Base-by-base conservation (phyloP, 2,113 vertebrate species). In the Nyctereutes procyonoides region DNA sequence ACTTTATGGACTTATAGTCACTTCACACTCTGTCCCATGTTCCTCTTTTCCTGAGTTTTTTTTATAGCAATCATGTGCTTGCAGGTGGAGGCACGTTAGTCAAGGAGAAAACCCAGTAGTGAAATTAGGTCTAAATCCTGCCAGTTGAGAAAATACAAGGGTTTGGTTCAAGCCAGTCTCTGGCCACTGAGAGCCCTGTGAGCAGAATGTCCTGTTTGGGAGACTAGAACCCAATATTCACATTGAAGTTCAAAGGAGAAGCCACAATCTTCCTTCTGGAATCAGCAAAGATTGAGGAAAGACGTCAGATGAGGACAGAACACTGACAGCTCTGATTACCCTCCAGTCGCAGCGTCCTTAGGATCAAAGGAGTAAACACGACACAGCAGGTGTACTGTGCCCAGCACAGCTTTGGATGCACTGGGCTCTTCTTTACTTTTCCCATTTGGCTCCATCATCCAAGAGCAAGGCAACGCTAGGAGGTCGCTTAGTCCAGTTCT, bases 171-270 rank as follows among this genome's bases (percentile, higher is more conserved):
- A 55, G 22, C 53, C 56, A 0, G 30, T 93, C 28, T 48, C 60
- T 5, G 71, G 26, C 62, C n/a, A 17, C 12, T 8, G 51, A 86
- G 51, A 86, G 48, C 74, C 80, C 80, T 2, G 20, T 9, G 77
- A 82, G 32, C 77, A 13, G 38, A 53, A 74, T 60, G 74, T 91
- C 67, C n/a, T 65, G 9, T 53, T 51, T 53, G 13, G 5, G 67
- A 65, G 15, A 12, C 26, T 4, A 65, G 53, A 87, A 38, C 43
- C 48, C 83, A 88, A 80, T 74, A 65, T 87, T 93, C 88, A 88
- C 56, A 74, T 0, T 58, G 55, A 85, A 63, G 89, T 95, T 97
- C 86, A 97, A 96, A 97, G 71, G 80, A 69, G 55, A 73, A 94
- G 8, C 85, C 14, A 3, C 17, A 80, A 30, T 85, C 88, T 94